These are phyloP conservation scores for Pitangus sulphuratus DNA, from an alignment of 2,797 vertebrate species.

Conservation along the genomic window DNA sequence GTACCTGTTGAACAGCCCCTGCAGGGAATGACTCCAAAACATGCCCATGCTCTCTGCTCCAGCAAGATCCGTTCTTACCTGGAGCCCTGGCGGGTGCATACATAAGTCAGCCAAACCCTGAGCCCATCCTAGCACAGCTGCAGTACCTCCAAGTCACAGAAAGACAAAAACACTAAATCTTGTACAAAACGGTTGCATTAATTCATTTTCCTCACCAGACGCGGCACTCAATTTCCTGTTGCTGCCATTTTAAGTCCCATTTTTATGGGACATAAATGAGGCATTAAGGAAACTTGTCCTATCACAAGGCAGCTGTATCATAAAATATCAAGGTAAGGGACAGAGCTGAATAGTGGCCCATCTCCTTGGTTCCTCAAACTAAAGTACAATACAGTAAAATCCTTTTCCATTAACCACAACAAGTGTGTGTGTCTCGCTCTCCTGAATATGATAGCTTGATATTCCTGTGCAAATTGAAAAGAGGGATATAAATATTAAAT, in stretches of 20 bases:
- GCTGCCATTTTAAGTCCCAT: accelerated
- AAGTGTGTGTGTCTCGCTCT: background rate
- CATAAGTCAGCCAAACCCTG: background rate
- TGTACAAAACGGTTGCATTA: accelerated
- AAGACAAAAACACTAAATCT: background rate
- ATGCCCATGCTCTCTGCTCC: constrained; percentile 37
- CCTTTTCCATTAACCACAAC: background rate
- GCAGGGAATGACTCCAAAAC: constrained; percentile 51
- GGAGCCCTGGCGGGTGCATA: constrained; percentile 5
- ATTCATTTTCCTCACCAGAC: background rate
- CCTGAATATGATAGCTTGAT: background rate
- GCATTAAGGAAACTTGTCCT: background rate
- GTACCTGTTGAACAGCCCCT: constrained; percentile 54
- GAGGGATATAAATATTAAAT: background rate
- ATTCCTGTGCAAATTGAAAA: background rate
- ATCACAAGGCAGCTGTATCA: background rate
- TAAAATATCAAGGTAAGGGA: background rate
- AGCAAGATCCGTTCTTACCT: background rate
- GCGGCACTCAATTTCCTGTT: accelerated
- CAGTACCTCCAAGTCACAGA: background rate
- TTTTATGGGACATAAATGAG: background rate
- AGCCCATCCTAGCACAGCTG: background rate
- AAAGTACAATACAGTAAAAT: background rate
- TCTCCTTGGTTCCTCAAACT: background rate
- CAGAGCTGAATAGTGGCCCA: background rate